A percentile compares a stretch with the other conserved stretches of the same genome.
Evolutionary conservation across 1,140 invertebrate species (phyloP).

Genomic region (Protaetia brevitarsis): DNA sequence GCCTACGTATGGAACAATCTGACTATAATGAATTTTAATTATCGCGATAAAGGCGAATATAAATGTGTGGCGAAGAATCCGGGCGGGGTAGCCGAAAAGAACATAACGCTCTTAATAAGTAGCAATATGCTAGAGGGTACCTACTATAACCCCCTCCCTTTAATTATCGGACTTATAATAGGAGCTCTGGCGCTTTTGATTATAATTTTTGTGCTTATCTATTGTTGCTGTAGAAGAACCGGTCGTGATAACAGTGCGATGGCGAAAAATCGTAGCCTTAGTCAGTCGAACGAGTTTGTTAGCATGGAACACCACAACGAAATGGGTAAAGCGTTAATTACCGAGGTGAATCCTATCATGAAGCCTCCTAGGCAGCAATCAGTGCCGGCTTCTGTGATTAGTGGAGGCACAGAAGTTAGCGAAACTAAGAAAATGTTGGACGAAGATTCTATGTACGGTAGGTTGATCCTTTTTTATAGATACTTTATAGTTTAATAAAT

Average conservation of each 20-base stretch:
- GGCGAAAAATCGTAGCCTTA: constrained; percentile 51
- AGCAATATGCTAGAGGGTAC: constrained; percentile 46
- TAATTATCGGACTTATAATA: constrained; percentile 51
- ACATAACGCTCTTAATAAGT: constrained; percentile 56
- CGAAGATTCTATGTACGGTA: constrained; percentile 63
- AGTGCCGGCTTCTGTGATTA: constrained; percentile 63
- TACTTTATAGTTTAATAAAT: neutral
- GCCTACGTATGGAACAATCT: constrained; percentile 70
- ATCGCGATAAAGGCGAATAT: constrained; percentile 81
- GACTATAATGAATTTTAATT: constrained; percentile 66
- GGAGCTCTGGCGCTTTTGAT: constrained; percentile 56
- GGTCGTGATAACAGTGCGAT: constrained; percentile 37
- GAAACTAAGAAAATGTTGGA: constrained; percentile 76
- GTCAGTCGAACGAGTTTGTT: constrained; percentile 57
- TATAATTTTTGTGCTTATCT: constrained; percentile 61
- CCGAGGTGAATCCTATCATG: constrained; percentile 75
- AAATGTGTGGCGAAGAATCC: constrained; percentile 82
- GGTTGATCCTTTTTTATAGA: too few species aligned
- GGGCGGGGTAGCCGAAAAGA: constrained; percentile 75
- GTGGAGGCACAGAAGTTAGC: constrained; percentile 70
- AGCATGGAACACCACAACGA: constrained; percentile 62
- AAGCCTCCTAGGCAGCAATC: constrained; percentile 73
- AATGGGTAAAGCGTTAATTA: constrained; percentile 76
- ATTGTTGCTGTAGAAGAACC: constrained; percentile 63
- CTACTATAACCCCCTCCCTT: constrained; percentile 44